Percentiles rank a stretch among this genome's conserved stretches.
Evolutionary conservation across 2,797 vertebrate species (phyloP).

Genomic region (Hemibagrus guttatus): DNA sequence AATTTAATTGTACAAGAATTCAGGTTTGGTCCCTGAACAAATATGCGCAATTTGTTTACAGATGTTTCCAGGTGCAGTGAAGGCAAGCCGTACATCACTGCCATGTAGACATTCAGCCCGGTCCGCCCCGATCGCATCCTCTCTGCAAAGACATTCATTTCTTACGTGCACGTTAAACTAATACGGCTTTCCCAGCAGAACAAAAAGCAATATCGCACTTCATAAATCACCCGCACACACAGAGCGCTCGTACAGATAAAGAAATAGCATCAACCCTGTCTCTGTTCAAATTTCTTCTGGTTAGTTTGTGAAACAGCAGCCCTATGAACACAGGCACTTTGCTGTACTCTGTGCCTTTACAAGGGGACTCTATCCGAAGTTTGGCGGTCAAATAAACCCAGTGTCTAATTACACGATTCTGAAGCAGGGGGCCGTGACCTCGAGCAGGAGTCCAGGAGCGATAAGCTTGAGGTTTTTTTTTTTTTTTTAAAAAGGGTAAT

Average conservation of each 20-base stretch:
- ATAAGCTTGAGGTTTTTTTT: slow-evolving; percentile 40
- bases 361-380: neutral
- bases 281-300: neutral
- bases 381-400: slow-evolving; percentile 16
- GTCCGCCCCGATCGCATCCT: neutral
- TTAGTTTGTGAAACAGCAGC: neutral
- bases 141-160: slow-evolving; percentile 6
- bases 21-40: neutral
- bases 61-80: slow-evolving; percentile 4
- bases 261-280: neutral
- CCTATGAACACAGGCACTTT: neutral
- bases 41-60: neutral
- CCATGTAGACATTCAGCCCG: neutral
- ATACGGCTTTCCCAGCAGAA: neutral
- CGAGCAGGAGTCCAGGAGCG: slow-evolving; percentile 22
- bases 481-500: too few species aligned
- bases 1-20: neutral
- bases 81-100: neutral
- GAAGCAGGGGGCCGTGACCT: slow-evolving; percentile 25
- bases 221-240: slow-evolving; percentile 23
- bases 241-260: neutral
- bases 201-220: slow-evolving; percentile 22
- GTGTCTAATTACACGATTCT: slow-evolving; percentile 16
- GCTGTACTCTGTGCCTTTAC: neutral
- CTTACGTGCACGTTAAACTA: neutral